Conservation (phyloP, 2,113 vertebrate genomes). For the Malurus cyaneus region DNA sequence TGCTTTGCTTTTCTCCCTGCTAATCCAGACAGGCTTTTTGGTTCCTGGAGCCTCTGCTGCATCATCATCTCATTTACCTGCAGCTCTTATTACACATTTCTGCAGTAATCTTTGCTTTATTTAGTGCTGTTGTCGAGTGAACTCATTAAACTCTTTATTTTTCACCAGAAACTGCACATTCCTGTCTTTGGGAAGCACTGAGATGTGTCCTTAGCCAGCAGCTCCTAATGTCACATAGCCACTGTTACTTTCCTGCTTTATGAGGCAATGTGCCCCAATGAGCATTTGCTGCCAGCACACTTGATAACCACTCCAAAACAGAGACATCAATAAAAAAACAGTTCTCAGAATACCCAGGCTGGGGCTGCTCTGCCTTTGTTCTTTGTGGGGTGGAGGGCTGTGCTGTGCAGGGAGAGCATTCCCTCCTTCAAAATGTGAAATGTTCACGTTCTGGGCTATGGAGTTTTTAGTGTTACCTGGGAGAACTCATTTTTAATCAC, state of each 20-base stretch:
- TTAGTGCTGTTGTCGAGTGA: background rate
- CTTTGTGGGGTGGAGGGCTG: background rate
- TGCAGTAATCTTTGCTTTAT: background rate
- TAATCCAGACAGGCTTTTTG: background rate
- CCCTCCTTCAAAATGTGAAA: background rate
- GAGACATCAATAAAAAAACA: background rate
- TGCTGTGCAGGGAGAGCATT: background rate
- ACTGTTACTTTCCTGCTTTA: background rate
- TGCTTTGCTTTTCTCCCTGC: background rate
- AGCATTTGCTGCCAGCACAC: slow-evolving; percentile 7
- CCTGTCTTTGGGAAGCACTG: background rate
- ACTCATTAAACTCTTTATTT: background rate
- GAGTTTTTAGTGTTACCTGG: background rate
- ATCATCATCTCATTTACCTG: background rate
- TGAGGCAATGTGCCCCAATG: background rate
- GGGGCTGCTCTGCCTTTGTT: background rate
- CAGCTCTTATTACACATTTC: background rate
- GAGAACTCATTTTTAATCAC: background rate
- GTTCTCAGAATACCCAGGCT: background rate
- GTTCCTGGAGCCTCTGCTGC: background rate
- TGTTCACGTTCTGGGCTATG: background rate
- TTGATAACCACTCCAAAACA: background rate
- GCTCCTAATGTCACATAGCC: background rate
- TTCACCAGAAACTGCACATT: background rate
- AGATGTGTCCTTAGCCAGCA: background rate